phyloP scores from a whole-genome alignment of 2,113 vertebrate species.

The Tachysurus vachellii region DNA sequence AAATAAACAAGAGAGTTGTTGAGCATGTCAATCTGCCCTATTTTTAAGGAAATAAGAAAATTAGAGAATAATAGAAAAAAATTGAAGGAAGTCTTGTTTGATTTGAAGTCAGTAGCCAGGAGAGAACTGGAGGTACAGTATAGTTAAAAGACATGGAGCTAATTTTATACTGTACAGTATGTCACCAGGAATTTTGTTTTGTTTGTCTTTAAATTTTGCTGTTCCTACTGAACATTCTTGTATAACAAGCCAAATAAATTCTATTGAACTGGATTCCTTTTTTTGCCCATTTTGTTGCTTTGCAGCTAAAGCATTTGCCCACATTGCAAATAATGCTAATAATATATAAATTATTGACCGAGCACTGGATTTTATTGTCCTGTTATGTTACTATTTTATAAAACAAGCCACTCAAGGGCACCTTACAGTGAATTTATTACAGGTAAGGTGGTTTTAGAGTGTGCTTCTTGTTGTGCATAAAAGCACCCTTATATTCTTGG shows the following conservation, averaged over 20 bases:
- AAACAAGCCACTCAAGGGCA: no score
- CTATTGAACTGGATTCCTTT: not conserved
- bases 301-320: not conserved
- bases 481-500: no score
- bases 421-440: no score
- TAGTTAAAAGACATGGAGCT: not conserved
- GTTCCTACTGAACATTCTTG: not conserved
- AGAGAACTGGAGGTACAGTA: not conserved
- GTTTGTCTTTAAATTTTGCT: no score
- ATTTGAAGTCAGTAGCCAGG: not conserved
- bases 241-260: not conserved
- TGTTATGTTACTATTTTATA: not conserved
- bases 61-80: not conserved
- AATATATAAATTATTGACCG: not conserved
- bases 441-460: no score
- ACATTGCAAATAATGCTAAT: not conserved
- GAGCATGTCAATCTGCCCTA: not conserved
- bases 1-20: not conserved
- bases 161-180: not conserved
- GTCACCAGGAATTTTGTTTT: not conserved
- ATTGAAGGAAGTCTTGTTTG: not conserved
- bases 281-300: constrained; percentile 4
- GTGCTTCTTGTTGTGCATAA: no score
- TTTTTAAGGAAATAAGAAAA: not conserved
- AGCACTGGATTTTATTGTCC: not conserved